These are phyloP conservation scores for Percopsis omiscomaycus DNA, from an alignment of 2,797 vertebrate species.

Conservation along the genomic window DNA sequence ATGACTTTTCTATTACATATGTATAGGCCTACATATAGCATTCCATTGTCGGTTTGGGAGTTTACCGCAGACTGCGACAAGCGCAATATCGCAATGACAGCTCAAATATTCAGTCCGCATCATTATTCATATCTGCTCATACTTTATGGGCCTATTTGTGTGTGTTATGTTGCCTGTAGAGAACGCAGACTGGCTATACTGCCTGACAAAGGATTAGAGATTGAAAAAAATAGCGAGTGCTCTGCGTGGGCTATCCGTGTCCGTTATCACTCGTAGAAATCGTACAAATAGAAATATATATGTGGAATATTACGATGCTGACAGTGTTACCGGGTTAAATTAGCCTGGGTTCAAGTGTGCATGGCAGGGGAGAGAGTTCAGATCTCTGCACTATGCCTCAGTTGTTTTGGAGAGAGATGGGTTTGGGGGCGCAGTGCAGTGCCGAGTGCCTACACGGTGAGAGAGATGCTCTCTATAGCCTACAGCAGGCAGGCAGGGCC, in stretches of 20 bases:
- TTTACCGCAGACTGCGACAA: conserved; percentile 62
- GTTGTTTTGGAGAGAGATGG: conserved; percentile 8
- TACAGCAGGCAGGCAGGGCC: neutral
- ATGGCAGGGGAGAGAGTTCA: too few species aligned
- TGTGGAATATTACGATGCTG: neutral
- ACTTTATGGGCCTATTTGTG: too few species aligned
- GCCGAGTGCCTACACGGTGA: conserved; percentile 31
- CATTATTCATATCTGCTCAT: neutral
- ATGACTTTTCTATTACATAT: neutral
- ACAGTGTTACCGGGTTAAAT: conserved; percentile 25
- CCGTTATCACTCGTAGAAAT: too few species aligned
- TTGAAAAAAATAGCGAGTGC: too few species aligned
- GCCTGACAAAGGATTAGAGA: too few species aligned
- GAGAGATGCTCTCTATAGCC: neutral
- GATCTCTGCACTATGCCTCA: conserved; percentile 1
- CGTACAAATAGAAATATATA: too few species aligned
- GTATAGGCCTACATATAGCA: neutral
- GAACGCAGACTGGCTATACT: too few species aligned
- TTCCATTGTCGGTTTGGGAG: conserved; percentile 32
- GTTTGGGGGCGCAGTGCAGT: conserved; percentile 66
- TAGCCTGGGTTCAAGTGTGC: too few species aligned
- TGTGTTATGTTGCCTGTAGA: too few species aligned
- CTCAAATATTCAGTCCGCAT: conserved; percentile 37
- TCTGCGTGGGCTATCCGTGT: too few species aligned
- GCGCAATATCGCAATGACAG: conserved; percentile 35